These are phyloP conservation scores for Molossus molossus DNA, from an alignment of 2,797 vertebrate genomes.

Conservation along the genomic window DNA sequence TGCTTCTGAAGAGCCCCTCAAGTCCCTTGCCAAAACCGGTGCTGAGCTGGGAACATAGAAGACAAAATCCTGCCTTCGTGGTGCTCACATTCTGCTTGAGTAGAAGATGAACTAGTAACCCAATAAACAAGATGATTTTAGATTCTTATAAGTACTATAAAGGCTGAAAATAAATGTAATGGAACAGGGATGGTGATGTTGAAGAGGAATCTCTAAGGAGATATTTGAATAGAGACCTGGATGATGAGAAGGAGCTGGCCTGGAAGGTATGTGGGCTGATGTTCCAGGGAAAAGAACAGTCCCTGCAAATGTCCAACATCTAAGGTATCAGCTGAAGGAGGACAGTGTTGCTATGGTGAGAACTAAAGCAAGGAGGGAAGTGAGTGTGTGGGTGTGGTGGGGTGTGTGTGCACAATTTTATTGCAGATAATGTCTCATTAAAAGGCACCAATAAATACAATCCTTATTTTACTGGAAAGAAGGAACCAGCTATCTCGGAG, in stretches of 20 bases:
- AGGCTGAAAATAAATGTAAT: neutral
- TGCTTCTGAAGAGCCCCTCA: neutral
- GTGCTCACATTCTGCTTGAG: slow-evolving; percentile 23
- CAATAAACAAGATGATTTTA: slow-evolving; percentile 63
- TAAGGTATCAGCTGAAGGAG: neutral
- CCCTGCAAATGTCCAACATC: neutral
- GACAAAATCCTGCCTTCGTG: neutral
- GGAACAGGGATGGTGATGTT: neutral
- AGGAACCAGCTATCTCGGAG: neutral
- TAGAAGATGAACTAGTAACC: slow-evolving; percentile 33
- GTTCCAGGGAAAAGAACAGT: neutral
- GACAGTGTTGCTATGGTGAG: neutral
- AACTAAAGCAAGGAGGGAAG: neutral
- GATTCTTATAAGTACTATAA: neutral
- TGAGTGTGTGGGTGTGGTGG: neutral
- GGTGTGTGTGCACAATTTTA: neutral
- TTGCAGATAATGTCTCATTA: neutral
- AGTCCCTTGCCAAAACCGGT: neutral
- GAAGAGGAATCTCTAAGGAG: neutral
- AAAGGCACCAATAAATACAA: slow-evolving; percentile 18
- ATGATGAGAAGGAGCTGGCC: neutral
- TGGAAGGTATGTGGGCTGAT: neutral
- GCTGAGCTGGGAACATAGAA: neutral
- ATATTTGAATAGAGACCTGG: neutral
- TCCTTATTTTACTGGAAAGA: neutral